Base-by-base conservation (phyloP, 2,888 invertebrate genomes). In the Steinernema carpocapsae region DNA sequence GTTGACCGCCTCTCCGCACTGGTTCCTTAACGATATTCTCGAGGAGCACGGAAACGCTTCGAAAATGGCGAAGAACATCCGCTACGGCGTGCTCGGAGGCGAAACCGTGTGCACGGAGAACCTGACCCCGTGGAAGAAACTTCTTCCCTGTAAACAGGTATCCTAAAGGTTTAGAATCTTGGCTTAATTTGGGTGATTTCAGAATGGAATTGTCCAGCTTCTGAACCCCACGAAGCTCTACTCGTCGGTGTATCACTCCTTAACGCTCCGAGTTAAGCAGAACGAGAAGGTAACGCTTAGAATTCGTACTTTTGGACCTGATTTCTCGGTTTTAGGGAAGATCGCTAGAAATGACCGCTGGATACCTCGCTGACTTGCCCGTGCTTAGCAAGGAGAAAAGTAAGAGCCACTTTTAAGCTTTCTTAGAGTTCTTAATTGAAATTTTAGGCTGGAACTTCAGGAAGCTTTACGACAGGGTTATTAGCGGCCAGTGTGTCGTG, bases 61-160 rank as follows among this genome's bases (percentile, higher is more conserved):
- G 4, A 26, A 3, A 4, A 26, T 7, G 10, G 6, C 6, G 2
- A 26, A 56, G 26, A 26, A 56, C 56, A 22, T 56, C 70, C 77
- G 89, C 46, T 97, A 96, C 89, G 93, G 96, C 0, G 92, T 94
- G n/a, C 88, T 99, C 77, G 95, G 97, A 0, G 91, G 94, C 79
- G 99, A 99, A 91, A 94, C 94, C 83, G 95, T 97, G 2, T 99
- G 99, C 88, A 99, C 97, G 0, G 99, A 99, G 90, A 99, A 99
- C 90, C 90, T 99, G 83, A 97, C 99, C 17, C 97, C 99, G 0
- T 97, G 97, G 93, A 95, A 95, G 86, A 99, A 97, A 88, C 90
- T 99, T 3, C 89, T 99, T 64, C 97, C 99, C 0, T 99, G 99
- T 89, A 93, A 93, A 88, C 87, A 88, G 87, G 89, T 89, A 76